phyloP scores from a whole-genome alignment of 2,888 invertebrate species.

The Tricholauxania praeusta region DNA sequence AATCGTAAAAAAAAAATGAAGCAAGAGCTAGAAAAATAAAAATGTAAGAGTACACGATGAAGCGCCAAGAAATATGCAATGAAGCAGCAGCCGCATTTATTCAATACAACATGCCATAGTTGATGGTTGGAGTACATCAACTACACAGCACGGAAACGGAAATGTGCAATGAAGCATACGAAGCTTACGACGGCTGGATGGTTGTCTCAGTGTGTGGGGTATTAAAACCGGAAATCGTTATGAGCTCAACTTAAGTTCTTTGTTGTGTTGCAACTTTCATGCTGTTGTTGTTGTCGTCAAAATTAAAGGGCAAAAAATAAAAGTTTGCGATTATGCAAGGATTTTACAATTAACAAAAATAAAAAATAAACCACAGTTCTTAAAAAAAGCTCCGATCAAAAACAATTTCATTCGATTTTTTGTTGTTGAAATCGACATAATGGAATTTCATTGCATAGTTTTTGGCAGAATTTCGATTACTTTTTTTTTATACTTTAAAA shows the following conservation, averaged over 20 bases:
- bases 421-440: too few species aligned
- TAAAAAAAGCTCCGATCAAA: too few species aligned
- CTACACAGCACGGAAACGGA: slow-evolving; percentile 17
- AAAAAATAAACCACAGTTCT: too few species aligned
- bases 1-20: slow-evolving; percentile 14
- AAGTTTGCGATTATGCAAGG: not conserved
- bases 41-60: not conserved
- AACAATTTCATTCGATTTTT: too few species aligned
- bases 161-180: slow-evolving; percentile 28
- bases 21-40: not conserved
- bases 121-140: not conserved
- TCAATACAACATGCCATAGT: not conserved
- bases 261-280: not conserved
- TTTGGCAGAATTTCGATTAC: too few species aligned
- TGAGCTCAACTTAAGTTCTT: not conserved
- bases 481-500: too few species aligned
- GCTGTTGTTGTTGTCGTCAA: not conserved
- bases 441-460: too few species aligned
- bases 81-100: not conserved
- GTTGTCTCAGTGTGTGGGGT: too few species aligned
- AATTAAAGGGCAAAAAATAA: slow-evolving; percentile 11
- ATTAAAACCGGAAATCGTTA: slow-evolving; percentile 28
- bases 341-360: too few species aligned
- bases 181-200: not conserved
- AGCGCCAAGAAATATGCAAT: not conserved